phyloP scores from a whole-genome alignment of 2,113 vertebrate species.

The Saccopteryx leptura region DNA sequence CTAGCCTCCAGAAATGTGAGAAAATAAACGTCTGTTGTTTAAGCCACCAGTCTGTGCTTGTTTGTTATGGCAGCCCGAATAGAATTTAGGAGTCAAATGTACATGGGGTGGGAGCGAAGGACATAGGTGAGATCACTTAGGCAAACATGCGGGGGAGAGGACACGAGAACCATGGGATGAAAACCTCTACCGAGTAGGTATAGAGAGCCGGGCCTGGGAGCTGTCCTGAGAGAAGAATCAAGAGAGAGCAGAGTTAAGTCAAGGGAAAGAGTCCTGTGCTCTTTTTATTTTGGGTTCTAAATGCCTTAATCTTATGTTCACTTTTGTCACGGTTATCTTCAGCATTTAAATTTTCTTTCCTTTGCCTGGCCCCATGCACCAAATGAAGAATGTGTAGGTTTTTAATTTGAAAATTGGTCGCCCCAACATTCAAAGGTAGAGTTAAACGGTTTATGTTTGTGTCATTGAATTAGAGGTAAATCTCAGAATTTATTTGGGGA shows the following conservation, averaged over 20 bases:
- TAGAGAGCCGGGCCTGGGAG: neutral
- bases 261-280: neutral
- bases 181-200: neutral
- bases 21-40: neutral
- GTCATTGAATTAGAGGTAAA: neutral
- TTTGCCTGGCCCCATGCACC: neutral
- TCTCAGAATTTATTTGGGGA: constrained; percentile 36
- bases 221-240: neutral
- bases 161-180: neutral
- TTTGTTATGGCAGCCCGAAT: neutral
- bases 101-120: neutral
- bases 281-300: neutral
- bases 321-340: neutral
- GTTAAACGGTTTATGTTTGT: neutral
- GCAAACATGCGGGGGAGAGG: neutral
- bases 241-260: neutral
- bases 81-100: neutral
- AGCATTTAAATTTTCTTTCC: neutral
- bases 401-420: neutral
- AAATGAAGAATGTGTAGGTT: neutral
- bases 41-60: neutral
- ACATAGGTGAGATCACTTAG: neutral
- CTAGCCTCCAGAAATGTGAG: neutral
- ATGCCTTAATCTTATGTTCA: neutral
- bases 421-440: neutral